These are phyloP conservation scores for Anolis sagrei DNA, from an alignment of 2,113 vertebrate genomes.

Conservation along the genomic window DNA sequence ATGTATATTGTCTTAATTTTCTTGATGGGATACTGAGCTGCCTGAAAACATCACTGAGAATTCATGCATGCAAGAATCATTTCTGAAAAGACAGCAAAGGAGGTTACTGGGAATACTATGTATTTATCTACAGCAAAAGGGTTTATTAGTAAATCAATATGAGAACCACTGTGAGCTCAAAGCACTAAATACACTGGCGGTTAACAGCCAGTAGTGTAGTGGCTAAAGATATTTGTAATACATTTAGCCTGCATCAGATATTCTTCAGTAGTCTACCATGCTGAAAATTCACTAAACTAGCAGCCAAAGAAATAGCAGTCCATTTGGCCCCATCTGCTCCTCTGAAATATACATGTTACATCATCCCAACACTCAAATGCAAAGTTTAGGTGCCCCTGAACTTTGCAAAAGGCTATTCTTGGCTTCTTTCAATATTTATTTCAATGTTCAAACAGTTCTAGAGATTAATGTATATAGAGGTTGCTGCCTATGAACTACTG, in stretches of 20 bases:
- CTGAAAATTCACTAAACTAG: background rate
- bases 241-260: background rate
- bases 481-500: background rate
- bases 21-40: background rate
- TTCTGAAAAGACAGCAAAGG: slow-evolving; percentile 25
- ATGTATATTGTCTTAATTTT: slow-evolving; percentile 29
- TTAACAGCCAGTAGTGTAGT: background rate
- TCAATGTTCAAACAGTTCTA: background rate
- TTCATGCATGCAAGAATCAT: background rate
- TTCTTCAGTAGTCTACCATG: background rate
- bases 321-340: background rate
- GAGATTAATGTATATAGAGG: background rate
- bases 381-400: background rate
- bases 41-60: background rate
- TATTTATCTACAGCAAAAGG: slow-evolving; percentile 15
- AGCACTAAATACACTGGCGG: background rate
- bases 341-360: background rate
- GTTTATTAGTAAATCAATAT: background rate
- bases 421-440: background rate
- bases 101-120: background rate
- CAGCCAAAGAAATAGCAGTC: background rate
- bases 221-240: background rate
- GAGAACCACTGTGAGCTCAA: background rate
- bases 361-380: background rate
- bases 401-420: background rate